Evolutionary conservation across 1,140 invertebrate genomes (phyloP).

Genomic region (Oedothorax gibbosus): DNA sequence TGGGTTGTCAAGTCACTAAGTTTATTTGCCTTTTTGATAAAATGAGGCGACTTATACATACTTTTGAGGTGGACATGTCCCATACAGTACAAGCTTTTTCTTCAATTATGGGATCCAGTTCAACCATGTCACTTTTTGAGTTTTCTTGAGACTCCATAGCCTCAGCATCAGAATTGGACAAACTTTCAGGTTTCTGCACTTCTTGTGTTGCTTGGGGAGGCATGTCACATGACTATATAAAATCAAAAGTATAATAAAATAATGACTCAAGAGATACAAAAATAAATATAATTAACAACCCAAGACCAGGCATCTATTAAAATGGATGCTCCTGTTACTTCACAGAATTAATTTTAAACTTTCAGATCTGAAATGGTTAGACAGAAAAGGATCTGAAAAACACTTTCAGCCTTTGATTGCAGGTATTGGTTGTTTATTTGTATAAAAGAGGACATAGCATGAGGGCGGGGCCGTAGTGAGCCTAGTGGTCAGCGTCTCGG

Average conservation of each 20-base stretch:
- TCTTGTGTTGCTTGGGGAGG: not conserved
- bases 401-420: too few relatives aligned
- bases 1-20: not conserved
- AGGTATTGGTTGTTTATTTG: too few relatives aligned
- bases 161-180: not conserved
- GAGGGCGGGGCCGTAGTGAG: too few relatives aligned
- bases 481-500: too few relatives aligned
- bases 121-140: constrained; percentile 27
- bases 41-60: constrained; percentile 3
- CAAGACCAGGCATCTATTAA: not conserved
- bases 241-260: not conserved
- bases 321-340: not conserved
- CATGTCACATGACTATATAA: constrained; percentile 6
- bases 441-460: too few relatives aligned
- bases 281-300: not conserved
- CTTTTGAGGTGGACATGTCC: constrained; percentile 39
- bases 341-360: too few relatives aligned
- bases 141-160: not conserved
- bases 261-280: not conserved
- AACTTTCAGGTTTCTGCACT: not conserved
- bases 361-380: too few relatives aligned
- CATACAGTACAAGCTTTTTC: constrained; percentile 42
- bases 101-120: constrained; percentile 44
- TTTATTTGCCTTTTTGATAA: not conserved
- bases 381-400: too few relatives aligned